phyloP scores from a whole-genome alignment of 1,140 invertebrate species.

The Akabosia matsudoensis region DNA sequence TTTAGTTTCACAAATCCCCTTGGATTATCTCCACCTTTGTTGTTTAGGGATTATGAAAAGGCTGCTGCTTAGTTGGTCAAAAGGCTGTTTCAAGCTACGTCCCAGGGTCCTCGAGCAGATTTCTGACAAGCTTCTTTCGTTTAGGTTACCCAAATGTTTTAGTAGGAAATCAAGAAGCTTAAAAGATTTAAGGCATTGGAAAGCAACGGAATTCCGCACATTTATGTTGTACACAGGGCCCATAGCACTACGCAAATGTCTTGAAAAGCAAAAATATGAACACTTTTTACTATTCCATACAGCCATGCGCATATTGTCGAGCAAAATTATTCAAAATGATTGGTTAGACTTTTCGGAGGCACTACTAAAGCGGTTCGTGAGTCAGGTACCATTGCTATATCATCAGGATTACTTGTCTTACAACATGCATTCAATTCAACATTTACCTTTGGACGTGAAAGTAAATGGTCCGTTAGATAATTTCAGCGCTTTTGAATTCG shows the following conservation, averaged over 20 bases:
- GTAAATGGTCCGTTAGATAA: slow-evolving; percentile 32
- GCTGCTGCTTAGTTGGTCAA: slow-evolving; percentile 47
- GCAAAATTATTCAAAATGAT: background rate
- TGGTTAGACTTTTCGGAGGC: background rate
- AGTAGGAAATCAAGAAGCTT: slow-evolving; percentile 50
- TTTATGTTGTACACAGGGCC: slow-evolving; percentile 54
- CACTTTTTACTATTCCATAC: slow-evolving; percentile 51
- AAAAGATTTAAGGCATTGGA: slow-evolving; percentile 51
- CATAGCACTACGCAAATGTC: slow-evolving; percentile 48
- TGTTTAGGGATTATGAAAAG: slow-evolving; percentile 48
- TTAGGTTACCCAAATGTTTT: slow-evolving; percentile 50
- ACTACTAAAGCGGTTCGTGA: background rate
- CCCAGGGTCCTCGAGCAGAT: background rate
- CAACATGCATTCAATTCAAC: slow-evolving; percentile 38
- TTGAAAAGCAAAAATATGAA: slow-evolving; percentile 48
- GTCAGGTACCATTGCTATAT: background rate
- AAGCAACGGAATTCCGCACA: slow-evolving; percentile 54
- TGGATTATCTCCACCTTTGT: slow-evolving; percentile 50
- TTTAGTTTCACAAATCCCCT: slow-evolving; percentile 45
- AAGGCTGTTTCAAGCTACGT: slow-evolving; percentile 31
- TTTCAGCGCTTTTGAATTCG: slow-evolving; percentile 41
- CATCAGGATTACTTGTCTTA: slow-evolving; percentile 10
- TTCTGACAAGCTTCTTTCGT: slow-evolving; percentile 20
- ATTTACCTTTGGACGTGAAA: slow-evolving; percentile 26
- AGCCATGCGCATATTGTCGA: slow-evolving; percentile 14